These are phyloP conservation scores for Brachypalpus laphriformis DNA, from an alignment of 2,888 invertebrate genomes.

Conservation along the genomic window DNA sequence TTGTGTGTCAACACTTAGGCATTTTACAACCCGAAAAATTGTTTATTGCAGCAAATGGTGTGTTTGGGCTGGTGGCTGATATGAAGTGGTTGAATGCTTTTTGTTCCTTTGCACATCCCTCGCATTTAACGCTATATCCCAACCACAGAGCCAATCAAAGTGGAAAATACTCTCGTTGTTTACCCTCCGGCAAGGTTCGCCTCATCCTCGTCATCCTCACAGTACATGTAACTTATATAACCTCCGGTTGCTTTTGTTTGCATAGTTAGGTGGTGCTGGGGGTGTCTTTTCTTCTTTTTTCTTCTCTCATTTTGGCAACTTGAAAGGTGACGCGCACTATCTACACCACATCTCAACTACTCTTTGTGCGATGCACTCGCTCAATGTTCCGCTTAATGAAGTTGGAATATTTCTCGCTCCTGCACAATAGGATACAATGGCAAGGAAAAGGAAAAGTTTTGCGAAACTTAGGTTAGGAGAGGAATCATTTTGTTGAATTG, in stretches of 20 bases:
- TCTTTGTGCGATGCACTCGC: slow-evolving; percentile 1
- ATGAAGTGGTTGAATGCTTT: slow-evolving; percentile 41
- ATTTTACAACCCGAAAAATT: slow-evolving; percentile 67
- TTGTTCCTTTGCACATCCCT: slow-evolving; percentile 17
- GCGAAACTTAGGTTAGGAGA: slow-evolving; percentile 18
- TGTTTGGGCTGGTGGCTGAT: neutral
- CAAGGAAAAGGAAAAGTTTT: slow-evolving; percentile 46
- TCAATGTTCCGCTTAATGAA: slow-evolving; percentile 53
- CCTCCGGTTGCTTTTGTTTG: slow-evolving; percentile 55
- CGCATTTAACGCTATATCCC: neutral
- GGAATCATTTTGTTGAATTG: slow-evolving; percentile 23
- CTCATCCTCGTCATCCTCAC: neutral
- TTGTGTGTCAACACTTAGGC: slow-evolving; percentile 66
- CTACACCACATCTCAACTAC: neutral
- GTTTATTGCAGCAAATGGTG: slow-evolving; percentile 60
- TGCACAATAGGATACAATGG: slow-evolving; percentile 24
- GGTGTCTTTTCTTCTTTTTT: slow-evolving; percentile 5
- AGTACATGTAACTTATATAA: slow-evolving; percentile 6
- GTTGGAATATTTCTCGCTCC: slow-evolving; percentile 45
- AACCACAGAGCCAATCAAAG: slow-evolving; percentile 57
- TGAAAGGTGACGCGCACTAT: neutral
- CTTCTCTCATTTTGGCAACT: neutral
- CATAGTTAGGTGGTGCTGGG: slow-evolving; percentile 34
- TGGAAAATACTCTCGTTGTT: slow-evolving; percentile 48
- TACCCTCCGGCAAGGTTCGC: slow-evolving; percentile 36